Evolutionary conservation across 2,797 vertebrate genomes (phyloP).

Genomic region (Anguilla obscura): DNA sequence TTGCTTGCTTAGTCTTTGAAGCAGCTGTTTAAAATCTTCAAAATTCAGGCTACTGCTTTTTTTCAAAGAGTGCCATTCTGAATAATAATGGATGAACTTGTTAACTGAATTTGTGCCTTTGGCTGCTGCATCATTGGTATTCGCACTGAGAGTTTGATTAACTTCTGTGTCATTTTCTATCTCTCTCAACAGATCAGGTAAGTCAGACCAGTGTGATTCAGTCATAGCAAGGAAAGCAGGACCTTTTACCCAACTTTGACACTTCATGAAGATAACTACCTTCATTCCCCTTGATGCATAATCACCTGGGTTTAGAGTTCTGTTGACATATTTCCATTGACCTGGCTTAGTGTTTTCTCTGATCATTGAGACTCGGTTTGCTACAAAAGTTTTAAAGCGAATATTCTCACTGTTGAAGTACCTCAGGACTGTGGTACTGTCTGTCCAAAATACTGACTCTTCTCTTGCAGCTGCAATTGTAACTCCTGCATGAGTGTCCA

Average conservation of each 20-base stretch:
- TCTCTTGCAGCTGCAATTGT: too few species aligned
- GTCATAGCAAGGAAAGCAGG: background rate
- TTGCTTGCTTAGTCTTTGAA: too few species aligned
- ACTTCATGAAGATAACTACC: background rate
- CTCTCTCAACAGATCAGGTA: background rate
- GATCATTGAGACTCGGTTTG: conserved; percentile 5
- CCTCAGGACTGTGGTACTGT: background rate
- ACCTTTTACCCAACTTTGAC: conserved; percentile 19
- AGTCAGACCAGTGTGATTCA: background rate
- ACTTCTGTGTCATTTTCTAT: conserved; percentile 8
- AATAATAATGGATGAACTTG: too few species aligned
- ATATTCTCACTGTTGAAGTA: background rate
- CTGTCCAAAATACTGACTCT: too few species aligned
- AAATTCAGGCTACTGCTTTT: too few species aligned
- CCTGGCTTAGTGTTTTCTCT: background rate
- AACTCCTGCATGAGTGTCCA: too few species aligned
- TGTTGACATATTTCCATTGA: conserved; percentile 20
- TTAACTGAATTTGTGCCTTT: too few species aligned
- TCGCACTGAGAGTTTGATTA: background rate
- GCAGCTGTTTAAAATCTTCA: too few species aligned
- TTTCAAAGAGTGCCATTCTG: too few species aligned
- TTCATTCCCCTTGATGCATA: conserved; percentile 6
- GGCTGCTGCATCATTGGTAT: background rate
- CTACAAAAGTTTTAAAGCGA: background rate
- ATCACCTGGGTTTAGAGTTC: background rate